Base-by-base conservation (phyloP, 2,797 vertebrate genomes). In the Phataginus tricuspis region DNA sequence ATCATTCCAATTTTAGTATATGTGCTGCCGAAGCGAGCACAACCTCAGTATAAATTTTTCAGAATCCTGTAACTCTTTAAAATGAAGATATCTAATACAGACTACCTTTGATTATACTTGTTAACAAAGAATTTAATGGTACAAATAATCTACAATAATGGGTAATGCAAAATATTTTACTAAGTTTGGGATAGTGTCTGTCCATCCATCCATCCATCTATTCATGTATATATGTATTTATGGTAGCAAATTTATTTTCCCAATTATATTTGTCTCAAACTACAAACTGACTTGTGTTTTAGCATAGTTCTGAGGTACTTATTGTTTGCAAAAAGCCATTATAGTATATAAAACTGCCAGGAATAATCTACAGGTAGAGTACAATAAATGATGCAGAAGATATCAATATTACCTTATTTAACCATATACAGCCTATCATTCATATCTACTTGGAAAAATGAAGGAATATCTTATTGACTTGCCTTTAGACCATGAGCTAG, bases 391-490 rank as follows among this genome's bases (percentile, higher is more conserved):
- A 64, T 21, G 31, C 7, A 86, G 18, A 83, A 92, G 69, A 86
- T 5, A 57, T 1, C 82, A 39, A 49, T 18, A 82, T 55, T 77
- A 64, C 27, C 49, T 45, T 37, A 59, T 39, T 61, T 39, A 87
- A 45, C 53, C 25, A 92, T 14, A 68, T 11, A 82, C 2, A 92
- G 14, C 10, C 21, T 64, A 37, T 34, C 42, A 86, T 72, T 82
- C 31, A 72, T 68, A 82, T 55, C 61, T 88, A 78, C 49, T 93
- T 79, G 90, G 66, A 74, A 97, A 96, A 91, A 85, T 37, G 45
- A 84, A 92, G 59, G 69, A 75, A 34, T 39, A 55, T 21, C 34
- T 59, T 86, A 75, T 2, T 86, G 49, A 49, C 69, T 91, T 88
- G 37, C 23, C 51, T 79, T 71, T 49, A n/a, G 59, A 87, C 23